Conservation (phyloP, 1,140 invertebrate species). For the Galendromus occidentalis region DNA sequence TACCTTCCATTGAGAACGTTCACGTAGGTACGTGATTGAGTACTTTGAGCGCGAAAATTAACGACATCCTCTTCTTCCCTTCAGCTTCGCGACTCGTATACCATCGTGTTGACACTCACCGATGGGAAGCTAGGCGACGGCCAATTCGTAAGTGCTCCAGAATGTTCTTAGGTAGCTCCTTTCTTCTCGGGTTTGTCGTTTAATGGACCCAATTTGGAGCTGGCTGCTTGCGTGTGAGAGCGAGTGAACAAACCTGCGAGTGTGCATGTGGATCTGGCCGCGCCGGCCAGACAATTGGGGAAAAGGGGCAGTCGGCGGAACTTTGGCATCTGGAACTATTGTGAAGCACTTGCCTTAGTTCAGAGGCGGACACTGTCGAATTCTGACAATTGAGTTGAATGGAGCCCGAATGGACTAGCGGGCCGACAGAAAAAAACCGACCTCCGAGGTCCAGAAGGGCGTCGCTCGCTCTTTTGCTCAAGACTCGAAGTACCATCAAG, state of each 20-base stretch:
- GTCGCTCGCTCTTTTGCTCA: too few species aligned
- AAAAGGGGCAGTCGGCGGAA: too few species aligned
- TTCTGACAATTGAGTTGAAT: background rate
- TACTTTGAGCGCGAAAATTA: background rate
- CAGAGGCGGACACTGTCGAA: too few species aligned
- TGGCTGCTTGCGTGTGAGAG: too few species aligned
- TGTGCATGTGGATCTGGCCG: too few species aligned
- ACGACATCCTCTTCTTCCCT: constrained; percentile 16
- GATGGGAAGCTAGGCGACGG: constrained; percentile 65
- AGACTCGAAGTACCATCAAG: too few species aligned
- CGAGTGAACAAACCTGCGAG: too few species aligned
- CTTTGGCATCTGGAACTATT: too few species aligned
- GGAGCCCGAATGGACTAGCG: background rate
- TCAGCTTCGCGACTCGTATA: constrained; percentile 62
- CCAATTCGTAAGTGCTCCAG: constrained; percentile 43
- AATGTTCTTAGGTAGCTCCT: background rate
- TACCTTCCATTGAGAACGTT: too few species aligned
- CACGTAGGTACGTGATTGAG: background rate
- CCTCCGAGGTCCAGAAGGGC: too few species aligned
- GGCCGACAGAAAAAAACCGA: background rate
- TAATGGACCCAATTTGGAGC: background rate
- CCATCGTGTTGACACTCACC: constrained; percentile 63
- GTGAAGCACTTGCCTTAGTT: too few species aligned
- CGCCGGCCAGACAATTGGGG: too few species aligned
- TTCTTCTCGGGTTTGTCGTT: background rate